phyloP scores from a whole-genome alignment of 2,113 vertebrate species.

The Prochilodus magdalenae region DNA sequence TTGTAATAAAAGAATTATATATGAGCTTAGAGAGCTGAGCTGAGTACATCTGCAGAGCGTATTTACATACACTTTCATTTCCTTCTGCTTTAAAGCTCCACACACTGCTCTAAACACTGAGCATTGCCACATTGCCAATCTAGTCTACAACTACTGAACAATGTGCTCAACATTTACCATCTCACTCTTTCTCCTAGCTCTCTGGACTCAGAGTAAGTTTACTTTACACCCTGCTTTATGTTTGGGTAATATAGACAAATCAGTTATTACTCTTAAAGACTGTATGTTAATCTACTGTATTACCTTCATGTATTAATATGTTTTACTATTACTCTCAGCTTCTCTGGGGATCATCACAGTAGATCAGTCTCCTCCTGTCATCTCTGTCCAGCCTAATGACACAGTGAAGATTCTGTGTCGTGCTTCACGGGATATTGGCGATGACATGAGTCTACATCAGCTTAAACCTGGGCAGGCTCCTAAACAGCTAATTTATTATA shows the following conservation, averaged over 20 bases:
- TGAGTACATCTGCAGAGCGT: neutral
- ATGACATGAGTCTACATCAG: neutral
- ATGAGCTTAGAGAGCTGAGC: neutral
- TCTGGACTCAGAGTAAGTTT: neutral
- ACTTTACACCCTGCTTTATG: neutral
- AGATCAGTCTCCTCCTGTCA: neutral
- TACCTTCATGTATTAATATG: neutral
- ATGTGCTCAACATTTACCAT: neutral
- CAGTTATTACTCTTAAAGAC: neutral
- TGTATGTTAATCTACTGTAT: neutral
- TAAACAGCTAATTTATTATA: neutral
- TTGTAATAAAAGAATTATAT: too few relatives aligned
- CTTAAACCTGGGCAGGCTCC: neutral
- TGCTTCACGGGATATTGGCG: neutral
- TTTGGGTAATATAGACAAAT: neutral
- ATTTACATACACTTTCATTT: constrained; percentile 2
- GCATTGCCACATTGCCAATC: neutral
- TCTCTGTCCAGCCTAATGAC: neutral
- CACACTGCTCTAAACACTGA: neutral
- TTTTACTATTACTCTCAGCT: too few relatives aligned
- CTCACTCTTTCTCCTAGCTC: neutral
- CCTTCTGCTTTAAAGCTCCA: neutral
- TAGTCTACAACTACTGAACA: neutral
- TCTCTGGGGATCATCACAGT: too few relatives aligned
- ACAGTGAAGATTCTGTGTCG: neutral